Conservation (phyloP, 1,140 invertebrate genomes). For the Heliconius melpomene region DNA sequence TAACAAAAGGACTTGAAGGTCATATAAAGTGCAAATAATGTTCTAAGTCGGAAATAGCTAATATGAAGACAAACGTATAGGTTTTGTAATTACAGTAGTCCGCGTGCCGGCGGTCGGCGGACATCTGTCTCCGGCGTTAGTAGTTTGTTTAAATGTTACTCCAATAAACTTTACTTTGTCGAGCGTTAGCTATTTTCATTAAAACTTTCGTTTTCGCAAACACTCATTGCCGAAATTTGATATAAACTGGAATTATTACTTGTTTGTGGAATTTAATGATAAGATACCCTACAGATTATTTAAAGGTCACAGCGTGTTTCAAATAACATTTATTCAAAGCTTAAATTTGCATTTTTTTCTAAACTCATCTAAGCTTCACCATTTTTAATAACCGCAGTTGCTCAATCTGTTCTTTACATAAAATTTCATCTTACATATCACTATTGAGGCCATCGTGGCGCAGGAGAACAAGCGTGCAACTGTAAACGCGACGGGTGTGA, state of each 20-base stretch:
- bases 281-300: background rate
- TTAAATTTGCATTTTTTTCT: background rate
- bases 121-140: slow-evolving; percentile 3
- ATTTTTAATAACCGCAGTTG: too few species aligned
- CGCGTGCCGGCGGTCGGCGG: background rate
- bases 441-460: too few species aligned
- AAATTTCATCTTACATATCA: too few species aligned
- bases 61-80: background rate
- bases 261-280: slow-evolving; percentile 10
- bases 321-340: background rate
- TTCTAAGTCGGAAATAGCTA: background rate
- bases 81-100: background rate
- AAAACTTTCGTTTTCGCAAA: slow-evolving; percentile 3
- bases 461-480: too few species aligned
- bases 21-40: too few species aligned
- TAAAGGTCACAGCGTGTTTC: background rate
- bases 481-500: too few species aligned
- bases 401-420: too few species aligned
- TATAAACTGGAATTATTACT: background rate
- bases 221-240: background rate
- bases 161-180: slow-evolving; percentile 1
- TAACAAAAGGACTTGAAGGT: too few species aligned
- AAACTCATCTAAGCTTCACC: background rate
- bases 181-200: slow-evolving; percentile 8
- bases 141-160: slow-evolving; percentile 13